Conservation (phyloP, 1,140 invertebrate genomes). For the Cherax quadricarinatus region DNA sequence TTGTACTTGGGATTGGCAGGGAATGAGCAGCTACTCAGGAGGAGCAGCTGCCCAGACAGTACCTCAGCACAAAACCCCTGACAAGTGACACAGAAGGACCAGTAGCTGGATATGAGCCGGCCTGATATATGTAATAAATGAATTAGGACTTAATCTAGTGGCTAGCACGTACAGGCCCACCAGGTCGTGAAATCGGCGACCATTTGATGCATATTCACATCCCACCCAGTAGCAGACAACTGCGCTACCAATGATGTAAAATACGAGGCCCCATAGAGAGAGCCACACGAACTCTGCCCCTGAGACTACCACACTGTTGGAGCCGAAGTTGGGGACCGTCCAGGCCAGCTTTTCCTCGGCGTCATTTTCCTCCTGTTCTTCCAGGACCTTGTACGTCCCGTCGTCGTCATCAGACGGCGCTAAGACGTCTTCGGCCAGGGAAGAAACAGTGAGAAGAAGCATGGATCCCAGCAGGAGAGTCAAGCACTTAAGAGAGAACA, state of each 20-base stretch:
- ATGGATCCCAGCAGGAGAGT: slow-evolving; percentile 42
- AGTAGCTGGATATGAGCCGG: neutral
- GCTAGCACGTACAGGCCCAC: slow-evolving; percentile 61
- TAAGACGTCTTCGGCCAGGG: slow-evolving; percentile 31
- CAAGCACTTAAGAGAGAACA: slow-evolving; percentile 58
- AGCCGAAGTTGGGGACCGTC: slow-evolving; percentile 42
- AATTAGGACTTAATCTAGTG: neutral
- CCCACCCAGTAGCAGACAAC: slow-evolving; percentile 66
- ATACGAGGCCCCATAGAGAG: slow-evolving; percentile 64
- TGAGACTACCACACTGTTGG: slow-evolving; percentile 61
- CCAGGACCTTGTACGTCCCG: slow-evolving; percentile 33
- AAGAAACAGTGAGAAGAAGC: slow-evolving; percentile 49
- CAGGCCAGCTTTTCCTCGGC: slow-evolving; percentile 48
- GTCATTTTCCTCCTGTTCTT: slow-evolving; percentile 37
- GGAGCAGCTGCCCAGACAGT: neutral
- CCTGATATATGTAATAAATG: neutral
- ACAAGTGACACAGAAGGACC: neutral
- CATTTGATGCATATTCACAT: slow-evolving; percentile 59
- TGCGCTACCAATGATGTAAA: slow-evolving; percentile 57
- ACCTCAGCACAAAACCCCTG: neutral
- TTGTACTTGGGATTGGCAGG: neutral
- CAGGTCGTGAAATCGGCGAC: slow-evolving; percentile 44
- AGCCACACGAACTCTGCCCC: slow-evolving; percentile 67
- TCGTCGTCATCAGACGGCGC: slow-evolving; percentile 7
- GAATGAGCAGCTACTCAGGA: neutral